Conservation (phyloP, 2,888 invertebrate genomes). For the Stenchaetothrips biformis region DNA sequence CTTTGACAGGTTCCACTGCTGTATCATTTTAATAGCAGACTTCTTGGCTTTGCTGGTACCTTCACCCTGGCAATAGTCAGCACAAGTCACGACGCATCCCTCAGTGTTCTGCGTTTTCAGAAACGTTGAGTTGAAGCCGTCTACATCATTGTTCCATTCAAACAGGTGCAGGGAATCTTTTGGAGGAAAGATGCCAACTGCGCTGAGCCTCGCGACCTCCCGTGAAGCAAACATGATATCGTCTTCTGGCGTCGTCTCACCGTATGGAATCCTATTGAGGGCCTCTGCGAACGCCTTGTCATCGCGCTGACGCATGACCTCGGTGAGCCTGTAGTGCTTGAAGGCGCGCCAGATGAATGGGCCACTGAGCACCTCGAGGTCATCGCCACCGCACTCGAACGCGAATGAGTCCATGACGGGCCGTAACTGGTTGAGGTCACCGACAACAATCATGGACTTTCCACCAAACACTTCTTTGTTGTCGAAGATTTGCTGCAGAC, state of each 20-base stretch:
- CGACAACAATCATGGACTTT: conserved; percentile 34
- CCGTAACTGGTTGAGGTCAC: conserved; percentile 36
- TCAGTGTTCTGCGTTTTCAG: no score
- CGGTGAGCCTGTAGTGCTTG: conserved; percentile 33
- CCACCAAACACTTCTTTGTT: conserved; percentile 33
- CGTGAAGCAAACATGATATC: no score
- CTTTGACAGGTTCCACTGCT: no score
- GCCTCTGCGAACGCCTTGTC: conserved; percentile 34
- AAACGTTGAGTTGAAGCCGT: no score
- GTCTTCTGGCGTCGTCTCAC: conserved; percentile 28
- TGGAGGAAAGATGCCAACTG: no score
- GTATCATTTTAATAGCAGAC: no score
- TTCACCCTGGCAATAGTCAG: no score
- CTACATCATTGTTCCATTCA: no score
- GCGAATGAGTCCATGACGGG: conserved; percentile 35
- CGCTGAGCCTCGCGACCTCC: no score
- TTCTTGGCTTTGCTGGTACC: no score
- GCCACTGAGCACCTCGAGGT: background rate
- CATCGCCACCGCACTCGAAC: conserved; percentile 25
- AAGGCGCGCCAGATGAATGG: conserved; percentile 35
- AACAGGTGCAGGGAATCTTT: no score
- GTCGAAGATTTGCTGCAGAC: conserved; percentile 33
- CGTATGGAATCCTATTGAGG: conserved; percentile 32
- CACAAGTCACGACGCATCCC: no score
- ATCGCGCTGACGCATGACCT: conserved; percentile 38